These are phyloP conservation scores for Stenichneumon culpator DNA, from an alignment of 2,888 invertebrate species.

Conservation along the genomic window DNA sequence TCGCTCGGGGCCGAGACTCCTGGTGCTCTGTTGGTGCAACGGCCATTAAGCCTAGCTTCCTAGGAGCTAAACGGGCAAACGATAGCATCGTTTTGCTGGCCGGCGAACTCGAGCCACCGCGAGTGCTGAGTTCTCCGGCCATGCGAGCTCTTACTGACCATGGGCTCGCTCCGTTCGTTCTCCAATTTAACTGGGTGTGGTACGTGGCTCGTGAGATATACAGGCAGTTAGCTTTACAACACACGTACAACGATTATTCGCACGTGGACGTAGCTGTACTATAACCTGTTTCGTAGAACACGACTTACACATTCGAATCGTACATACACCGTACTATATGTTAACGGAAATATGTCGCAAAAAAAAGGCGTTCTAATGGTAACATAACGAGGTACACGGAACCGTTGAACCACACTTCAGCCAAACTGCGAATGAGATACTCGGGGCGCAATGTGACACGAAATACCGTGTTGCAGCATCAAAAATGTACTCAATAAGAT, in stretches of 20 bases:
- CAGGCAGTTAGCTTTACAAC: constrained; percentile 44
- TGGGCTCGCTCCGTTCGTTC: constrained; percentile 35
- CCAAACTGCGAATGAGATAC: not conserved
- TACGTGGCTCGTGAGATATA: constrained; percentile 34
- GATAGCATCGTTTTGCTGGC: constrained; percentile 67
- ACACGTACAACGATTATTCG: constrained; percentile 47
- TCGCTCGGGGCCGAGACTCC: constrained; percentile 34
- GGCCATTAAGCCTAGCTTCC: constrained; percentile 69
- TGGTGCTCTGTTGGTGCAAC: constrained; percentile 39
- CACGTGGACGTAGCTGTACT: constrained; percentile 49
- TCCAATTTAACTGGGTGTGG: constrained; percentile 64
- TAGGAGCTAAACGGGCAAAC: constrained; percentile 70
- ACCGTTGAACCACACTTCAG: not conserved
- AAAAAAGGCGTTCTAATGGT: not conserved
- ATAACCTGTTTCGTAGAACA: constrained; percentile 49
- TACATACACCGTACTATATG: not conserved
- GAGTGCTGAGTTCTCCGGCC: constrained; percentile 29
- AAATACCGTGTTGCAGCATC: not conserved
- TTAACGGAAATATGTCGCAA: not conserved
- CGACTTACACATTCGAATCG: not conserved
- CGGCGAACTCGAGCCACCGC: constrained; percentile 35
- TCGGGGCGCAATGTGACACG: not conserved
- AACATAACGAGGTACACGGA: not conserved
- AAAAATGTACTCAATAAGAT: not conserved
- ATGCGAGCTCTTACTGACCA: constrained; percentile 32